Base-by-base conservation (phyloP, 2,888 invertebrate species). In the Homarus gammarus region DNA sequence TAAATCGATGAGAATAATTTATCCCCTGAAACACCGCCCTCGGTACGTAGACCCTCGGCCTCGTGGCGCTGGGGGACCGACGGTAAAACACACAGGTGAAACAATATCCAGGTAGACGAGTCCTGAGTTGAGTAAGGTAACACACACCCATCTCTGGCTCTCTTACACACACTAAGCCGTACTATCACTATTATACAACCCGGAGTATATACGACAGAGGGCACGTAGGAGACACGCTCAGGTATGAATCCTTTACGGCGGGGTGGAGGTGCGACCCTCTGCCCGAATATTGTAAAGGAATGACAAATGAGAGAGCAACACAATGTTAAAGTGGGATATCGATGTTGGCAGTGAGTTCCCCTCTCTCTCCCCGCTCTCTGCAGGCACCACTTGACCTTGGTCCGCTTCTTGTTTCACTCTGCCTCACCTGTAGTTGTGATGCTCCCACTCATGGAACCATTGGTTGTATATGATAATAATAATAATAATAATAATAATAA, bases 251-350 rank as follows among this genome's bases (percentile, higher is more conserved):
- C 70, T 36, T 36, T 49, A 77, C 49, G 27, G 15, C 44, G 10
- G n/a, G n/a, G n/a, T 12, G 33, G 49, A 44, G 44, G 49, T 77
- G 77, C 49, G 49, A 77, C 77, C 77, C 77, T 77, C 49, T 27
- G 51, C 44, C 27, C 12, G 27, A 77, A 77, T 49, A 77, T 77
- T 77, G 77, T 77, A 49, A 44, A 77, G 15, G 49, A 77, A 77
- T 77, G 49, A 77, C 33, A 77, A 77, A 77, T 77, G 77, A 77
- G 77, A 22, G 40, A 18, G 27, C n/a, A 22, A 40, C 12, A 40
- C 40, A 44, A n/a, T 40, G 40, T 75, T 75, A 75, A 75, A 75
- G 73, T 36, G 73, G 27, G 73, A 75, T 40, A 40, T 75, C 40
- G n/a, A 44, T 38, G 40, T 75, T n/a, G 72, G 40, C 18, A n/a